Conservation (phyloP, 1,140 invertebrate species). For the Chelonus insularis region DNA sequence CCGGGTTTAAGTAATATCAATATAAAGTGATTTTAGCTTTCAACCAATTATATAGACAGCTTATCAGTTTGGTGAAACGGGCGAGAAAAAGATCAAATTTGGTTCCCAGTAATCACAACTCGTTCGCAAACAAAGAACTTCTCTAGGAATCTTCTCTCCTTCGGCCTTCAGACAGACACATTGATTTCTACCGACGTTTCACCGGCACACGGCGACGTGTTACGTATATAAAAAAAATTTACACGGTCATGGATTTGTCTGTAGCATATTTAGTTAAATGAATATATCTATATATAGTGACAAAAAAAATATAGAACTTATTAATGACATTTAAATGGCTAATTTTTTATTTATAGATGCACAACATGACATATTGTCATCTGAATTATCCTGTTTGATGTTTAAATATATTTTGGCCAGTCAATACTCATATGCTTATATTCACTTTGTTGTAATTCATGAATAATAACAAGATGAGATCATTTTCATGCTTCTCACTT, state of each 20-base stretch:
- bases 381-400: too few relatives aligned
- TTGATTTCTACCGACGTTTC: slow-evolving; percentile 34
- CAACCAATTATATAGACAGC: neutral
- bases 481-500: too few relatives aligned
- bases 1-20: too few relatives aligned
- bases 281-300: too few relatives aligned
- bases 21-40: neutral
- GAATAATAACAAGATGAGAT: too few relatives aligned
- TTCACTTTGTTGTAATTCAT: too few relatives aligned
- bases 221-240: slow-evolving; percentile 16
- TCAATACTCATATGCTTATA: too few relatives aligned
- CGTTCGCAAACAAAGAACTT: slow-evolving; percentile 9
- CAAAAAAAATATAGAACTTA: too few relatives aligned
- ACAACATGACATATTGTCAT: too few relatives aligned
- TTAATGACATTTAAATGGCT: too few relatives aligned
- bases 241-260: slow-evolving; percentile 8
- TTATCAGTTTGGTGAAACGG: slow-evolving; percentile 5
- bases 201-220: neutral
- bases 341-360: too few relatives aligned
- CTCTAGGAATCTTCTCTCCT: slow-evolving; percentile 24
- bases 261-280: neutral
- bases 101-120: slow-evolving; percentile 19
- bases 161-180: slow-evolving; percentile 42
- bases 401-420: too few relatives aligned
- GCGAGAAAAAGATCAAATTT: slow-evolving; percentile 8